A percentile compares a stretch with the other conserved stretches of the same genome.
Evolutionary conservation across 1,140 invertebrate species (phyloP).

Genomic region (Drosophila pectinifera): DNA sequence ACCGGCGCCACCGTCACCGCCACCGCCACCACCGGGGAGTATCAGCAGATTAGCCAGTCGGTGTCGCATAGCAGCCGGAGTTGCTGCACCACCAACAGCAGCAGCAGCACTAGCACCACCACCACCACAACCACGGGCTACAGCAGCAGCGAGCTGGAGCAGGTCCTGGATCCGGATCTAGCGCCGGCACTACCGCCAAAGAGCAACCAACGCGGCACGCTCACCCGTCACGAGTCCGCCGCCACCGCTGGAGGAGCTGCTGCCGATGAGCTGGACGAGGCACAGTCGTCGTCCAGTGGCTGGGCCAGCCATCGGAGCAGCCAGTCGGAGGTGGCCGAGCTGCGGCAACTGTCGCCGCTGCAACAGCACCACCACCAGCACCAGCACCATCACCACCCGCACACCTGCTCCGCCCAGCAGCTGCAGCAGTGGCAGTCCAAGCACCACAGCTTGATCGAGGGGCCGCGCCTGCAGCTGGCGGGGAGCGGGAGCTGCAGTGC

Average conservation of each 20-base stretch:
- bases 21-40: slow-evolving; percentile 19
- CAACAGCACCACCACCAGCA: slow-evolving; percentile 49
- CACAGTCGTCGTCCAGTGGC: slow-evolving; percentile 10
- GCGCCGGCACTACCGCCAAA: slow-evolving; percentile 90
- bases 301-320: slow-evolving; percentile 39
- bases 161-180: slow-evolving; percentile 25
- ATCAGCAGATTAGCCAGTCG: slow-evolving; percentile 56
- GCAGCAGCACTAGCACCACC: slow-evolving; percentile 22
- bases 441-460: slow-evolving; percentile 80
- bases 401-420: slow-evolving; percentile 41
- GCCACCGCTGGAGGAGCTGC: slow-evolving; percentile 85
- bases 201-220: slow-evolving; percentile 9
- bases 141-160: slow-evolving; percentile 49
- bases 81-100: slow-evolving; percentile 21
- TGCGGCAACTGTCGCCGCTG: slow-evolving; percentile 60
- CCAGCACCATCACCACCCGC: slow-evolving; percentile 32
- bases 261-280: slow-evolving; percentile 85
- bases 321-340: slow-evolving; percentile 61
- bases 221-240: slow-evolving; percentile 90
- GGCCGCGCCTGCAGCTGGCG: slow-evolving; percentile 47
- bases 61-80: slow-evolving; percentile 38
- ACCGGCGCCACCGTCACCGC: slow-evolving; percentile 24
- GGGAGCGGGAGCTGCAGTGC: slow-evolving; percentile 48
- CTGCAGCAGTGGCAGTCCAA: slow-evolving; percentile 72
- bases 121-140: slow-evolving; percentile 33